A percentile compares a stretch with the other conserved stretches of the same genome.
These are phyloP conservation scores for Mesorhabditis belari DNA, from an alignment of 2,888 invertebrate species.

Conservation along the genomic window DNA sequence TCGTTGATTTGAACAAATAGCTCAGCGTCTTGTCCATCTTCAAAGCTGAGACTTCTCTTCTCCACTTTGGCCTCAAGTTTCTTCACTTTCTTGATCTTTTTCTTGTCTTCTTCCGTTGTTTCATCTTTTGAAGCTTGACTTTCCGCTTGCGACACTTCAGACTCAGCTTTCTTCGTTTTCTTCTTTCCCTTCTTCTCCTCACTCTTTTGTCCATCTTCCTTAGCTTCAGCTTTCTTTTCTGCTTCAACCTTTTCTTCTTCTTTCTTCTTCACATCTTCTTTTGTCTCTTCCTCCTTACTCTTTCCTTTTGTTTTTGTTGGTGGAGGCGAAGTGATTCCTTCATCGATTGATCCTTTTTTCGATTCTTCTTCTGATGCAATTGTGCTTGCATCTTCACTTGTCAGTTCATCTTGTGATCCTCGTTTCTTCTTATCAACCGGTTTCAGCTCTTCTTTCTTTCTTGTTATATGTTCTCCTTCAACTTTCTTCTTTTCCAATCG, in stretches of 20 bases:
- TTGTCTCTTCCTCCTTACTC: background rate
- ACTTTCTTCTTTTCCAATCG: background rate
- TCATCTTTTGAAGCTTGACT: constrained; percentile 1
- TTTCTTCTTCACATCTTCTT: constrained; percentile 2
- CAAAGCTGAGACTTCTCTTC: background rate
- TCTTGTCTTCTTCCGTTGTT: constrained; percentile 10
- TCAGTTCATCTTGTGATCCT: background rate
- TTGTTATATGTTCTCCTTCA: background rate
- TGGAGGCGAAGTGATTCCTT: background rate
- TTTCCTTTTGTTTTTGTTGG: background rate
- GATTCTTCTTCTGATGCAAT: background rate
- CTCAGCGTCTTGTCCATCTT: background rate
- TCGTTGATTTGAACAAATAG: constrained; percentile 4
- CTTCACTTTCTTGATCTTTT: constrained; percentile 1
- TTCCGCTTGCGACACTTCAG: constrained; percentile 4
- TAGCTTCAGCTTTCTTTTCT: constrained; percentile 7
- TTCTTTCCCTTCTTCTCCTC: constrained; percentile 7
- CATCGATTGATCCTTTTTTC: no score
- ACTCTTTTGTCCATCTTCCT: constrained; percentile 1
- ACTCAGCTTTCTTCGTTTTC: constrained; percentile 6
- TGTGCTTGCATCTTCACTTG: background rate
- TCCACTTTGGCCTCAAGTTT: constrained; percentile 3
- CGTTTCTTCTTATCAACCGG: background rate
- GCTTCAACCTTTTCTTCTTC: constrained; percentile 2
- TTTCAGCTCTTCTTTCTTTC: background rate